Evolutionary conservation across 35 echinoderm and acorn worm species (phyloP).

Genomic region (Apostichopus californicus): DNA sequence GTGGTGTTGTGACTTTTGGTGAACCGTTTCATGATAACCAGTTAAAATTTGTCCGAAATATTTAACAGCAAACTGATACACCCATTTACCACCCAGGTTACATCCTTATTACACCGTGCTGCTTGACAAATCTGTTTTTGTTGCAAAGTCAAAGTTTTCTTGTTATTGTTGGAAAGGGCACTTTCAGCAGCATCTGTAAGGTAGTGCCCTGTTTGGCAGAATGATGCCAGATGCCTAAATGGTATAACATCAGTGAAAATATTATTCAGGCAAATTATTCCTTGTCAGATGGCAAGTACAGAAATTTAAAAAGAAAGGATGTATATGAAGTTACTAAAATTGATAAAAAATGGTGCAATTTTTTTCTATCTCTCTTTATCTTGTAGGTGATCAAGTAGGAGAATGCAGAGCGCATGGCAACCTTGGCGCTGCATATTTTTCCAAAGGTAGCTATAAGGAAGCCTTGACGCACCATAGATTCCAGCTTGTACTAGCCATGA

Average conservation of each 20-base stretch:
- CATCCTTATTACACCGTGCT: neutral
- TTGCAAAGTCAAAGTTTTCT: neutral
- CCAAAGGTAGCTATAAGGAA: slow-evolving; percentile 92
- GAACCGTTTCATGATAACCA: neutral
- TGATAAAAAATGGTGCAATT: neutral
- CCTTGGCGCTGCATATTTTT: slow-evolving; percentile 94
- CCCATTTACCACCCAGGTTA: slow-evolving; percentile 5
- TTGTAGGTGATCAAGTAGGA: slow-evolving; percentile 89
- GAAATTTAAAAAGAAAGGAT: too few species aligned
- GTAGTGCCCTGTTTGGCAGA: too few species aligned
- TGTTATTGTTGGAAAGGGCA: too few species aligned
- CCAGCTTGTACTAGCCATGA: slow-evolving; percentile 96
- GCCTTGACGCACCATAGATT: slow-evolving; percentile 94
- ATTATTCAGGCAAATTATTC: too few species aligned
- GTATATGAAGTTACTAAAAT: too few species aligned
- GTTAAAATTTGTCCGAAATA: slow-evolving; percentile 19
- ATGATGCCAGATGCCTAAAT: too few species aligned
- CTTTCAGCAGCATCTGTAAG: too few species aligned
- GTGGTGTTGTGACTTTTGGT: neutral
- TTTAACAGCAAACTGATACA: neutral
- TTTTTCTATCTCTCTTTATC: neutral
- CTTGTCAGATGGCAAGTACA: too few species aligned
- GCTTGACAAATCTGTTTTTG: slow-evolving; percentile 21
- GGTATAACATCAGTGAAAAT: too few species aligned
- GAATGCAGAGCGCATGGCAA: slow-evolving; percentile 99